phyloP scores from a whole-genome alignment of 2,797 vertebrate species.

The Enteromius argenteus region DNA sequence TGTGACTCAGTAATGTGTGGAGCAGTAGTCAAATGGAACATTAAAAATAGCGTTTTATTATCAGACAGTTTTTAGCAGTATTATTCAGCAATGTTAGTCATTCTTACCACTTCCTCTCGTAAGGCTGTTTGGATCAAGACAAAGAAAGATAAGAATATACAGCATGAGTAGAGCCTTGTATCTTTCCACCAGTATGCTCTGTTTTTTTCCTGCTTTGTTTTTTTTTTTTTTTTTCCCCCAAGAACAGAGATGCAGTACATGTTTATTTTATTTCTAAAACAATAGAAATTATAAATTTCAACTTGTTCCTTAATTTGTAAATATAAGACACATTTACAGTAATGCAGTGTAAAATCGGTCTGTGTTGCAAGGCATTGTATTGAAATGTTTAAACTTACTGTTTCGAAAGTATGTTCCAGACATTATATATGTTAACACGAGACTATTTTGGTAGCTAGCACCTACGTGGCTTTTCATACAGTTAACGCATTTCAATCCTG shows the following conservation, averaged over 20 bases:
- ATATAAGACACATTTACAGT: background rate
- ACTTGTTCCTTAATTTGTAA: background rate
- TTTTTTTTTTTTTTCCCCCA: background rate
- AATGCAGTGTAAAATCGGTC: background rate
- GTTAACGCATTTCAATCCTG: background rate
- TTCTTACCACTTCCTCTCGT: conserved; percentile 40
- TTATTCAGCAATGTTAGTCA: conserved; percentile 11
- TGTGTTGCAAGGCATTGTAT: background rate
- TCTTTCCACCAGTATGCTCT: conserved; percentile 26
- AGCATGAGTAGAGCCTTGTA: conserved; percentile 14
- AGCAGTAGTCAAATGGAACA: conserved; percentile 10
- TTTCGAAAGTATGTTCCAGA: background rate
- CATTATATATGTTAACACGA: background rate
- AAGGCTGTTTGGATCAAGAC: conserved; percentile 7
- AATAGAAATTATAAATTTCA: background rate
- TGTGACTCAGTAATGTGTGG: conserved; percentile 21
- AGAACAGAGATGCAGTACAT: background rate
- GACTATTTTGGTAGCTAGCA: background rate
- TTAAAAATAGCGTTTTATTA: conserved; percentile 31
- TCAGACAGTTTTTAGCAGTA: conserved; percentile 15
- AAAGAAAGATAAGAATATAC: conserved; percentile 34
- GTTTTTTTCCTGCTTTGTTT: conserved; percentile 42
- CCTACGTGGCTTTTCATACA: background rate
- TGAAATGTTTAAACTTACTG: background rate
- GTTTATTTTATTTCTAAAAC: background rate